A percentile compares a stretch with the other conserved stretches of the same genome.
These are phyloP conservation scores for Enoplosus armatus DNA, from an alignment of 2,797 vertebrate species.

Conservation along the genomic window DNA sequence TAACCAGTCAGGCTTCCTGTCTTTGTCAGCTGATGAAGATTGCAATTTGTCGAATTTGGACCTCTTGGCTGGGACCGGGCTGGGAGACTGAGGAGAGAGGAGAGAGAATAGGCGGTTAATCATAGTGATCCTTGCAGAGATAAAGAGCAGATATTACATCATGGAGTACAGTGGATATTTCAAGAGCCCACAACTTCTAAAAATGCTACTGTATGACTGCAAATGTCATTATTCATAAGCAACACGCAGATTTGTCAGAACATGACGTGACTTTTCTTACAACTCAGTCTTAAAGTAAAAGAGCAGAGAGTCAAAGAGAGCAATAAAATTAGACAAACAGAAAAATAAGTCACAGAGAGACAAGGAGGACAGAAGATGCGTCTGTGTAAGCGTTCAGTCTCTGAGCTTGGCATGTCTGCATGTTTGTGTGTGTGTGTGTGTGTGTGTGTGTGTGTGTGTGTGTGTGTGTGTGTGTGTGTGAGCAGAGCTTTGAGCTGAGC, in stretches of 20 bases:
- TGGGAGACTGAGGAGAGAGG: slow-evolving; percentile 88
- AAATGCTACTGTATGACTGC: slow-evolving; percentile 53
- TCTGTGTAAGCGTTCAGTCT: slow-evolving; percentile 72
- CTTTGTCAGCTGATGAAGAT: slow-evolving; percentile 89
- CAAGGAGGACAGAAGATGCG: slow-evolving; percentile 55
- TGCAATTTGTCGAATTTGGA: slow-evolving; percentile 91
- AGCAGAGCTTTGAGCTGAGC: slow-evolving; percentile 77
- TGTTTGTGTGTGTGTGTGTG: slow-evolving; percentile 38
- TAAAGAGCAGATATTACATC: slow-evolving; percentile 56
- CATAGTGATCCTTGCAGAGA: slow-evolving; percentile 30
- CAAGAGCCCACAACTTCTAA: slow-evolving; percentile 53
- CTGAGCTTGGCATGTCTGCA: slow-evolving; percentile 60
- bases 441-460: slow-evolving; percentile 42
- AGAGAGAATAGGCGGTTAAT: slow-evolving; percentile 57
- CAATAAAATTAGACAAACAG: slow-evolving; percentile 21
- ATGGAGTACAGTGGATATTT: slow-evolving; percentile 56
- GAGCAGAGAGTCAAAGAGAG: slow-evolving; percentile 42
- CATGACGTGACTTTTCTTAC: slow-evolving; percentile 37
- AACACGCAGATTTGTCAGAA: slow-evolving; percentile 54
- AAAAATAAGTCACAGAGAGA: slow-evolving; percentile 51
- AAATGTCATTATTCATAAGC: slow-evolving; percentile 56
- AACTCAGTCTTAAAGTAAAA: slow-evolving; percentile 28
- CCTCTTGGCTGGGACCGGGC: slow-evolving; percentile 91
- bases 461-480: slow-evolving; percentile 30
- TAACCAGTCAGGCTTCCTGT: slow-evolving; percentile 94